These are phyloP conservation scores for Campoletis raptor DNA, from an alignment of 2,888 invertebrate genomes.

Conservation along the genomic window DNA sequence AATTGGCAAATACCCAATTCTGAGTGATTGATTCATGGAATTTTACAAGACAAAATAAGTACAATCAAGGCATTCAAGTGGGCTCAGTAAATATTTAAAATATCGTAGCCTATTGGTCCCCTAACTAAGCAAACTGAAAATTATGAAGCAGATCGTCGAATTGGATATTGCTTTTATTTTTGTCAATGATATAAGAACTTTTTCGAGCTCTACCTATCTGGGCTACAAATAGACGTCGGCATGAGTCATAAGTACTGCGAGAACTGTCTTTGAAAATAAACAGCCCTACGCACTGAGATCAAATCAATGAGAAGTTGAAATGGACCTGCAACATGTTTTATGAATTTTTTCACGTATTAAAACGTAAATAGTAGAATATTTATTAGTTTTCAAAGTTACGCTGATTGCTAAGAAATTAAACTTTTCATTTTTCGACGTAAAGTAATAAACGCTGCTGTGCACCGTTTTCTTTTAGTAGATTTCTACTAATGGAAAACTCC, in stretches of 20 bases:
- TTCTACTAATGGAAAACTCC: no score
- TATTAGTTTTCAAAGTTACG: neutral
- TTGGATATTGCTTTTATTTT: constrained; percentile 13
- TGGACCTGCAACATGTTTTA: neutral
- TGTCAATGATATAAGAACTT: constrained; percentile 36
- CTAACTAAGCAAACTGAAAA: neutral
- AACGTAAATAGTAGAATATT: neutral
- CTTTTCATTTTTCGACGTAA: neutral
- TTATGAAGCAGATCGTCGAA: constrained; percentile 4
- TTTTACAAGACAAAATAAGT: neutral
- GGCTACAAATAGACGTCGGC: neutral
- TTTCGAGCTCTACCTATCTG: neutral
- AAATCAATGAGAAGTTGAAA: neutral
- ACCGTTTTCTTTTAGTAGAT: neutral
- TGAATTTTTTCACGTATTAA: neutral
- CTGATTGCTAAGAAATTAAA: neutral
- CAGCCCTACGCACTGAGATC: neutral
- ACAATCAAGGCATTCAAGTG: neutral
- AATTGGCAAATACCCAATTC: neutral
- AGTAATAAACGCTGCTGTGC: neutral
- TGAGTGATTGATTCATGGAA: neutral
- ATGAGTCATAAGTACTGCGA: constrained; percentile 16
- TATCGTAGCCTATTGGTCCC: neutral
- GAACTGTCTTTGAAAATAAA: neutral
- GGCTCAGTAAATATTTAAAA: neutral